Conservation (phyloP, 2,113 vertebrate genomes). For the Dryoscopus gambensis region DNA sequence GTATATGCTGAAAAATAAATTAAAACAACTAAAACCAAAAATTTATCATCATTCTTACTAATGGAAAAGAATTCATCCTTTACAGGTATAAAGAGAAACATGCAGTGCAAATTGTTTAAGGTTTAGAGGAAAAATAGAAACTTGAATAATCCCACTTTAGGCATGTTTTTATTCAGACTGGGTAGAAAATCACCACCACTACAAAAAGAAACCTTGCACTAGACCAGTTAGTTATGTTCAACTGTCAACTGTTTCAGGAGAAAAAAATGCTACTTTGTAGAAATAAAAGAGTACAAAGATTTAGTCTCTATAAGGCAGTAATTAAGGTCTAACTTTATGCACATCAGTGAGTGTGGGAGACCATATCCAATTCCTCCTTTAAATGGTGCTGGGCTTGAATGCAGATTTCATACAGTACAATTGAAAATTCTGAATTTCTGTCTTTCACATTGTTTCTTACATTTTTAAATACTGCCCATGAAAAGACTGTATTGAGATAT, state of each 20-base stretch:
- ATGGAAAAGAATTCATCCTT: not conserved
- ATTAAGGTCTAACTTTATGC: not conserved
- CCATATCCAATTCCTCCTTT: not conserved
- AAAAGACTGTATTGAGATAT: accelerated
- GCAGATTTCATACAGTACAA: not conserved
- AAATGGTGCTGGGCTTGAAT: not conserved
- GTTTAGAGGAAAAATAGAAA: not conserved
- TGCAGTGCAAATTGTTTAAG: not conserved
- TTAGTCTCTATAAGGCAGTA: not conserved
- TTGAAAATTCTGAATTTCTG: not conserved
- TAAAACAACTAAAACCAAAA: not conserved
- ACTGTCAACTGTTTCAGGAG: not conserved
- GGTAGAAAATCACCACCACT: not conserved
- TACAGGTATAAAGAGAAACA: not conserved
- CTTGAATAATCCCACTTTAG: not conserved
- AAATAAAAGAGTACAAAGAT: not conserved
- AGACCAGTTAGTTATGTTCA: not conserved
- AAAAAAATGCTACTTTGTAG: not conserved
- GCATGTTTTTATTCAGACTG: not conserved
- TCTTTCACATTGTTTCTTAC: not conserved
- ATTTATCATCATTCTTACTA: not conserved
- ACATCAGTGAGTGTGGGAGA: not conserved
- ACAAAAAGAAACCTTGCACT: not conserved
- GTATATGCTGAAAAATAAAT: not conserved
- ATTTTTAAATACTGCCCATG: not conserved